These are phyloP conservation scores for Acleris sparsana DNA, from an alignment of 2,888 invertebrate species.

Conservation along the genomic window DNA sequence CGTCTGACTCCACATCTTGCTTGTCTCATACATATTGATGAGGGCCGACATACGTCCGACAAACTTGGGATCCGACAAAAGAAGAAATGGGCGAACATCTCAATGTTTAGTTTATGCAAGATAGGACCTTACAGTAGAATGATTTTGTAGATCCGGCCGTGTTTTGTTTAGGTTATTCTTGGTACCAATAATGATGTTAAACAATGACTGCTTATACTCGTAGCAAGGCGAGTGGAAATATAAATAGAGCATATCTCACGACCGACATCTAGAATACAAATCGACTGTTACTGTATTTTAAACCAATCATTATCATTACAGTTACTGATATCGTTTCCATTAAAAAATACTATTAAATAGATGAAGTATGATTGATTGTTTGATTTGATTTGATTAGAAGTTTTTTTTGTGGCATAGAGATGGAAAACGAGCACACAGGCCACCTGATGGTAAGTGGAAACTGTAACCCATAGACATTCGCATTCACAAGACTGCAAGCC, in stretches of 20 bases:
- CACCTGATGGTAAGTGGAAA: too few relatives aligned
- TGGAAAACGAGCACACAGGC: too few relatives aligned
- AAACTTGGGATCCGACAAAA: slow-evolving; percentile 48
- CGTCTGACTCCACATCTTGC: slow-evolving; percentile 56
- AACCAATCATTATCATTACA: slow-evolving; percentile 23
- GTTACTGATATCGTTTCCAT: slow-evolving; percentile 8
- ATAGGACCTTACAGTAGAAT: slow-evolving; percentile 3
- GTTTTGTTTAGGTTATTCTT: background rate
- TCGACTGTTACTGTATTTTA: slow-evolving; percentile 37
- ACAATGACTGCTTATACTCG: background rate
- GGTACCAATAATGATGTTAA: slow-evolving; percentile 19
- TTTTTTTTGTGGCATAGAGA: too few relatives aligned
- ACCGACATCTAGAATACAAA: slow-evolving; percentile 45
- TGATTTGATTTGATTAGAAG: too few relatives aligned
- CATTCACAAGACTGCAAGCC: too few relatives aligned
- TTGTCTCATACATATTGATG: slow-evolving; percentile 70
- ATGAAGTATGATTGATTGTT: too few relatives aligned
- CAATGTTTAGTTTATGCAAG: slow-evolving; percentile 49
- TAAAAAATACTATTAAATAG: background rate
- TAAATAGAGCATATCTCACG: slow-evolving; percentile 48
- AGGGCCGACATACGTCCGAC: slow-evolving; percentile 44
- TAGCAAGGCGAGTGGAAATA: slow-evolving; percentile 8
- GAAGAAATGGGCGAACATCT: slow-evolving; percentile 50
- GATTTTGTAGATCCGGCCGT: background rate
- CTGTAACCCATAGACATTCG: too few relatives aligned